Evolutionary conservation across 2,113 vertebrate species (phyloP).

Genomic region (Epinephelus lanceolatus): DNA sequence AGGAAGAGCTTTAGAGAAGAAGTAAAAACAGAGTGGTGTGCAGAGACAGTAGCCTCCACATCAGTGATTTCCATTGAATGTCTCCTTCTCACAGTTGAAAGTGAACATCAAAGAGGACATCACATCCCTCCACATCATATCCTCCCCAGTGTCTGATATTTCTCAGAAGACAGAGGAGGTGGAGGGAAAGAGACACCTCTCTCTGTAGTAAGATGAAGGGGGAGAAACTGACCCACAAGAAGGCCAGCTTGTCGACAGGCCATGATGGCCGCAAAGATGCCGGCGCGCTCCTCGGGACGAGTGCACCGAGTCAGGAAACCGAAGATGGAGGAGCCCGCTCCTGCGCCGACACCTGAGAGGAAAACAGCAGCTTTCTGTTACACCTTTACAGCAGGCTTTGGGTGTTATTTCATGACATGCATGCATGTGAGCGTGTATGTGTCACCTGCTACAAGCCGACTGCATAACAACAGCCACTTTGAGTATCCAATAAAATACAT

Average conservation of each 20-base stretch:
- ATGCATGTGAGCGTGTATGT: slow-evolving; percentile 5
- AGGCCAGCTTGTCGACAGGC: slow-evolving; percentile 88
- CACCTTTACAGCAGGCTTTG: neutral
- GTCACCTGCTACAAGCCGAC: slow-evolving; percentile 89
- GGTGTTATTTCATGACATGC: neutral
- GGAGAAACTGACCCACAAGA: slow-evolving; percentile 85
- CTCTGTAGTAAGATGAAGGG: neutral
- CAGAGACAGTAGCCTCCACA: slow-evolving; percentile 45
- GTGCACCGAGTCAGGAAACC: slow-evolving; percentile 87
- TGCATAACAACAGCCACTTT: slow-evolving; percentile 88
- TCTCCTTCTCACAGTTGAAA: slow-evolving; percentile 36
- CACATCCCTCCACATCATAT: slow-evolving; percentile 37
- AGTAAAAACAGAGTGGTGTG: slow-evolving; percentile 43
- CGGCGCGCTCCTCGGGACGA: slow-evolving; percentile 82
- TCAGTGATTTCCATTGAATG: slow-evolving; percentile 47
- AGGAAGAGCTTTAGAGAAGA: slow-evolving; percentile 61
- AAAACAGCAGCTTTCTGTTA: slow-evolving; percentile 12
- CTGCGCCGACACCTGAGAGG: slow-evolving; percentile 85
- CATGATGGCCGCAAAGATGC: slow-evolving; percentile 89
- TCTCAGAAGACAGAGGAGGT: slow-evolving; percentile 24
- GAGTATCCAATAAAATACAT: slow-evolving; percentile 90
- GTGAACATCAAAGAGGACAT: slow-evolving; percentile 55
- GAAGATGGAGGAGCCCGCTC: slow-evolving; percentile 89
- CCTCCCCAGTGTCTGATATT: slow-evolving; percentile 2
- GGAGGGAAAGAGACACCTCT: slow-evolving; percentile 38